Conservation (phyloP, 2,797 vertebrate genomes). For the Sebastiscus tertius region DNA sequence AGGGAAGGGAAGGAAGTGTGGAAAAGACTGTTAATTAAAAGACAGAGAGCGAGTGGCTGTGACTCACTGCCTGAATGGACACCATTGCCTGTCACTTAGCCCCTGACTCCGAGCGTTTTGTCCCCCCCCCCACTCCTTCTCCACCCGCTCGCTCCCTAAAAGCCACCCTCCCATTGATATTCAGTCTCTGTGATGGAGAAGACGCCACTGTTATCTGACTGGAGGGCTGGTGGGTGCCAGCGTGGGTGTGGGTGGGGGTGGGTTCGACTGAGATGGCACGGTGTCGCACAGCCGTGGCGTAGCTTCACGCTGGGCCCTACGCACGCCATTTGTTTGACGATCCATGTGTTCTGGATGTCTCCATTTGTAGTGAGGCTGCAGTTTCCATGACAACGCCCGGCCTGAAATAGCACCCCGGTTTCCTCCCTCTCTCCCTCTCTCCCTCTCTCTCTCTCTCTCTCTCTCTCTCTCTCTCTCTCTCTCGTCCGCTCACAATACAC, state of each 20-base stretch:
- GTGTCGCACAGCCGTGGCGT: slow-evolving; percentile 61
- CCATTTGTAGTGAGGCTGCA: slow-evolving; percentile 86
- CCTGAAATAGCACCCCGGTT: slow-evolving; percentile 83
- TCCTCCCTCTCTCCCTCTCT: slow-evolving; percentile 21
- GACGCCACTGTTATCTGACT: slow-evolving; percentile 49
- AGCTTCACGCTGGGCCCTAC: slow-evolving; percentile 64
- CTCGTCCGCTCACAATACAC: slow-evolving; percentile 47
- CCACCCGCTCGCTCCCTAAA: slow-evolving; percentile 28
- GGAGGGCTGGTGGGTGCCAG: slow-evolving; percentile 35
- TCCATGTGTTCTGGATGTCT: slow-evolving; percentile 84
- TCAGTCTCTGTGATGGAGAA: slow-evolving; percentile 57
- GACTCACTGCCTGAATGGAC: slow-evolving; percentile 65
- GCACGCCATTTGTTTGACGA: slow-evolving; percentile 76
- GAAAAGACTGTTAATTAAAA: slow-evolving; percentile 74
- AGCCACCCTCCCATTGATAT: slow-evolving; percentile 68
- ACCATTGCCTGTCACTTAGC: slow-evolving; percentile 69
- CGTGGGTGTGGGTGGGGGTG: slow-evolving; percentile 37
- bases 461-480: slow-evolving; percentile 20
- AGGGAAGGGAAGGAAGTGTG: slow-evolving; percentile 34
- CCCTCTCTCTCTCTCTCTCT: slow-evolving; percentile 15
- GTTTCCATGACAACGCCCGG: slow-evolving; percentile 86
- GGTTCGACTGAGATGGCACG: slow-evolving; percentile 44
- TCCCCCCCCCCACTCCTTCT: not conserved
- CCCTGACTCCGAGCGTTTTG: slow-evolving; percentile 54
- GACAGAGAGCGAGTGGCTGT: slow-evolving; percentile 51